These are phyloP conservation scores for Plodia interpunctella DNA, from an alignment of 1,140 invertebrate genomes.

Conservation along the genomic window DNA sequence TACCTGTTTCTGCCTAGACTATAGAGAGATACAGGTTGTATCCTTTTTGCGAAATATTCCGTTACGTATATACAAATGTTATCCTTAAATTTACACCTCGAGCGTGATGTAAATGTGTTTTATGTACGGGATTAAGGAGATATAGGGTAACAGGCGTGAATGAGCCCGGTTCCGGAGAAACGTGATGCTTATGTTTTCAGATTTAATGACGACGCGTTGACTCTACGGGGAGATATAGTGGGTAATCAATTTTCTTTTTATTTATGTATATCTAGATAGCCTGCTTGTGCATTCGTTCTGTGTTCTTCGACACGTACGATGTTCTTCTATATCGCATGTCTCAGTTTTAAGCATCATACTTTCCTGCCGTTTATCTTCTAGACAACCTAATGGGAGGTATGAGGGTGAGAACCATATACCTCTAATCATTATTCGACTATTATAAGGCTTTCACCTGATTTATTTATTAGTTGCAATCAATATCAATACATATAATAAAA, in stretches of 20 bases:
- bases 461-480: too few species aligned
- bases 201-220: background rate
- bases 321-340: too few species aligned
- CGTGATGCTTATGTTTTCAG: background rate
- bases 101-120: constrained; percentile 4
- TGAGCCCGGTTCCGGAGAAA: background rate
- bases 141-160: background rate
- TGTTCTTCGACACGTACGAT: too few species aligned
- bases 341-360: too few species aligned
- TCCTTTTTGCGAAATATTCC: constrained; percentile 1
- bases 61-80: constrained; percentile 1
- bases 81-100: constrained; percentile 3
- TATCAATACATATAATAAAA: too few species aligned
- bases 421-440: too few species aligned
- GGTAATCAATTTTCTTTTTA: background rate
- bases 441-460: too few species aligned
- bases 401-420: too few species aligned
- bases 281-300: too few species aligned
- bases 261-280: too few species aligned
- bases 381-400: too few species aligned
- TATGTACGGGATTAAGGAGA: constrained; percentile 1
- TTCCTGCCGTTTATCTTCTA: too few species aligned
- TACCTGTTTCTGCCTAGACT: background rate
- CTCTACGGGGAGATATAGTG: background rate
- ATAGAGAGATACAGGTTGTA: background rate